A percentile compares a stretch with the other conserved stretches of the same genome.
phyloP scores from a whole-genome alignment of 2,888 invertebrate species.

The Drosophila affinis region DNA sequence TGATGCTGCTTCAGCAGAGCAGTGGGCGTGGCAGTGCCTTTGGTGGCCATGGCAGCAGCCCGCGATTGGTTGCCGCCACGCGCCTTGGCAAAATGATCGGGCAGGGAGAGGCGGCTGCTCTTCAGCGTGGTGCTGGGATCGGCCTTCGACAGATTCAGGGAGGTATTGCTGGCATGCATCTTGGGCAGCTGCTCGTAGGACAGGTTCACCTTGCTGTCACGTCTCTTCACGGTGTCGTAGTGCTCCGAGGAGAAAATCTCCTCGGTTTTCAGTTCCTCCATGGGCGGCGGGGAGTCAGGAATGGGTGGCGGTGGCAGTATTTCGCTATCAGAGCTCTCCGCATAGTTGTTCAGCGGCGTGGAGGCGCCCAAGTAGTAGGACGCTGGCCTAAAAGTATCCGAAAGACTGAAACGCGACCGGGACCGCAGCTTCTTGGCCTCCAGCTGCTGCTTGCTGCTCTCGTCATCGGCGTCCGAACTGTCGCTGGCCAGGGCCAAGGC shows the following conservation, averaged over 20 bases:
- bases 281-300: conserved; percentile 87
- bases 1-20: conserved; percentile 77
- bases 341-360: conserved; percentile 87
- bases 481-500: conserved; percentile 85
- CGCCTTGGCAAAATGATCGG: conserved; percentile 82
- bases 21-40: conserved; percentile 49
- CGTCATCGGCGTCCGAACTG: conserved; percentile 91
- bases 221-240: conserved; percentile 83
- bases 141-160: conserved; percentile 79
- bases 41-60: conserved; percentile 16
- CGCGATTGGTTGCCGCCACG: conserved; percentile 59
- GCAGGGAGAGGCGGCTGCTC: conserved; percentile 82
- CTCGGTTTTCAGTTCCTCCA: conserved; percentile 88
- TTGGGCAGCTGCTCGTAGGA: conserved; percentile 83
- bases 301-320: conserved; percentile 92
- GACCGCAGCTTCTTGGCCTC: conserved; percentile 88
- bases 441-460: conserved; percentile 91
- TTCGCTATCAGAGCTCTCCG: conserved; percentile 92
- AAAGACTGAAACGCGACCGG: conserved; percentile 92
- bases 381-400: conserved; percentile 94
- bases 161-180: conserved; percentile 83
- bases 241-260: conserved; percentile 84
- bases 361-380: conserved; percentile 92
- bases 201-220: conserved; percentile 80
- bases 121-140: conserved; percentile 74